These are phyloP conservation scores for Leptinotarsa haldemani DNA, from an alignment of 2,888 invertebrate species.

Conservation along the genomic window DNA sequence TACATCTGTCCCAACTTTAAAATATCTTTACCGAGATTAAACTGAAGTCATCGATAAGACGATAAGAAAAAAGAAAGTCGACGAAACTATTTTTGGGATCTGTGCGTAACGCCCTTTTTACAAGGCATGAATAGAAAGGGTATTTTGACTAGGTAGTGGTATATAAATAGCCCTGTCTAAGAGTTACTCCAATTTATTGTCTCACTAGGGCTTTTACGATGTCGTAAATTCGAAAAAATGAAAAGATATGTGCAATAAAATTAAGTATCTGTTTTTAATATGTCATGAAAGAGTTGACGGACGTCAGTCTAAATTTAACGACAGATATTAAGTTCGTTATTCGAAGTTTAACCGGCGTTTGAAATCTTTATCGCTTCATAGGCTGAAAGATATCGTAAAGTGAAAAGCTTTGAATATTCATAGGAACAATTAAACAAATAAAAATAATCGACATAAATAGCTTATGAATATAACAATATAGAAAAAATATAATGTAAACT, in stretches of 20 bases:
- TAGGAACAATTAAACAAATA: background rate
- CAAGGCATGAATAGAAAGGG: conserved; percentile 45
- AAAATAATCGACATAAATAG: too few relatives aligned
- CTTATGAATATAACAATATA: too few relatives aligned
- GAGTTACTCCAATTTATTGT: conserved; percentile 48
- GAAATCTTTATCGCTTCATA: background rate
- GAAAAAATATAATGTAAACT: too few relatives aligned
- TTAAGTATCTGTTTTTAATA: conserved; percentile 54
- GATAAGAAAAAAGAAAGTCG: conserved; percentile 50
- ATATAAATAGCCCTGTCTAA: conserved; percentile 48
- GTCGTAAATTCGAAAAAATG: conserved; percentile 54
- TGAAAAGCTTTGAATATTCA: background rate
- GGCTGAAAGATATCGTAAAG: background rate
- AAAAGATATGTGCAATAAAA: conserved; percentile 52
- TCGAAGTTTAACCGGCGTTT: background rate
- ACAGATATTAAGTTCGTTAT: conserved; percentile 8
- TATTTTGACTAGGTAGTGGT: conserved; percentile 46
- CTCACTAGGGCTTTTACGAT: conserved; percentile 50
- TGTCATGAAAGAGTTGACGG: conserved; percentile 42
- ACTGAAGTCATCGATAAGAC: conserved; percentile 52
- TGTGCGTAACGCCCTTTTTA: conserved; percentile 39
- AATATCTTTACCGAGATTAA: conserved; percentile 54
- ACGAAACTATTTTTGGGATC: conserved; percentile 47
- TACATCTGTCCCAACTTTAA: conserved; percentile 51
- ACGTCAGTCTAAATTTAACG: conserved; percentile 27